Evolutionary conservation across 2,888 invertebrate genomes (phyloP).

Genomic region (Mesorhabditis belari): DNA sequence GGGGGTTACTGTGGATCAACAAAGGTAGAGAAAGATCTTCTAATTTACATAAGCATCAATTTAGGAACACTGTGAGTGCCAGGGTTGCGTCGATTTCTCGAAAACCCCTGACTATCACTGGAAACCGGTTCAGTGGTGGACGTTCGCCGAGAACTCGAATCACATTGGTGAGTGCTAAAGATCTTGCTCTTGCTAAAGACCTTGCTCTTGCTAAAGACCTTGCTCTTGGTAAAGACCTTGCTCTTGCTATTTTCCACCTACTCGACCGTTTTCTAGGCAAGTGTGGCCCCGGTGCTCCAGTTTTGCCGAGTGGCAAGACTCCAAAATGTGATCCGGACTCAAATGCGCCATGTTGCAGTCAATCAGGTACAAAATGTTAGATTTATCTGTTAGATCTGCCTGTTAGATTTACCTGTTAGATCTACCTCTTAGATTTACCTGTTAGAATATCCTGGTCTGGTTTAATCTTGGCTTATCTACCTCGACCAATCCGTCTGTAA

Average conservation of each 20-base stretch:
- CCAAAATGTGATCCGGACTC: slow-evolving; percentile 43
- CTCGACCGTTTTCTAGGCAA: slow-evolving; percentile 21
- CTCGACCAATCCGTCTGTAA: no score
- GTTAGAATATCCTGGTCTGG: not conserved
- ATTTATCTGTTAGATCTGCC: not conserved
- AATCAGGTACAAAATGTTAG: slow-evolving; percentile 9
- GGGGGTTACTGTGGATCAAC: slow-evolving; percentile 35
- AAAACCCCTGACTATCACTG: slow-evolving; percentile 25
- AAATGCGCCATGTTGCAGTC: slow-evolving; percentile 22
- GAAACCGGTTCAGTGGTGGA: slow-evolving; percentile 44
- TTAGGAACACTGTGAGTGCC: slow-evolving; percentile 32
- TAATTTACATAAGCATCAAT: not conserved
- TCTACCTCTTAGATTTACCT: no score
- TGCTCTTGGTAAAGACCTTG: not conserved
- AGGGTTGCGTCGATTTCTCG: slow-evolving; percentile 31
- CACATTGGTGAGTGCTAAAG: slow-evolving; percentile 29
- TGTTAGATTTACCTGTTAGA: no score
- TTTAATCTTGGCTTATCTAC: no score
- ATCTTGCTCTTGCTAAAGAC: not conserved
- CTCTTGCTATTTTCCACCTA: not conserved
- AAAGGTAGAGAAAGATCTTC: not conserved
- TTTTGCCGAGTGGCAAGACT: slow-evolving; percentile 29
- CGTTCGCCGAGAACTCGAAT: slow-evolving; percentile 36
- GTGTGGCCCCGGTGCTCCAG: slow-evolving; percentile 42
- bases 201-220: not conserved